Conservation (phyloP, 2,888 invertebrate species). For the Pseudanteris insignis region DNA sequence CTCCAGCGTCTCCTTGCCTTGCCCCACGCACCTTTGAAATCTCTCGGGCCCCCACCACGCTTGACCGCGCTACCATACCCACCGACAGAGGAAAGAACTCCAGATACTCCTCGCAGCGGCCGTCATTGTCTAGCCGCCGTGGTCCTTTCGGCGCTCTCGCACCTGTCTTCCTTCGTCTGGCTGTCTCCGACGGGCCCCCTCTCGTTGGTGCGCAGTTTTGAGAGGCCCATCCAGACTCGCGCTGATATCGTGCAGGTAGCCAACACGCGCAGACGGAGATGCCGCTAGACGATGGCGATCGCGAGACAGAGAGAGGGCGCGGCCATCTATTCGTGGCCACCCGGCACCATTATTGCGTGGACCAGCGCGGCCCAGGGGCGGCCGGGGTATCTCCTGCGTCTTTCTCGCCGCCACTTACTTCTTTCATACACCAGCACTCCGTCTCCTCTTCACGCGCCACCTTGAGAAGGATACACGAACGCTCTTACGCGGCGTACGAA, state of each 20-base stretch:
- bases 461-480: conserved; percentile 53
- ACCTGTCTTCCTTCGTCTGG: conserved; percentile 22
- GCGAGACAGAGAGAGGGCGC: conserved; percentile 35
- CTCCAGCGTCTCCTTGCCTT: conserved; percentile 29
- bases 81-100: conserved; percentile 38
- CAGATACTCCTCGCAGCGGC: conserved; percentile 22
- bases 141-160: conserved; percentile 5
- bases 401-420: conserved; percentile 32
- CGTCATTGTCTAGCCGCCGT: conserved; percentile 1
- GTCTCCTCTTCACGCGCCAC: conserved; percentile 45
- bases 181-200: conserved; percentile 19
- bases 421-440: conserved; percentile 45
- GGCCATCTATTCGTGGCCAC: conserved; percentile 51
- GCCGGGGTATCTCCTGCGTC: conserved; percentile 28
- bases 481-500: conserved; percentile 17
- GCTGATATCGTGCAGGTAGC: conserved; percentile 56
- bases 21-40: conserved; percentile 45
- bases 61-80: conserved; percentile 38
- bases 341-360: conserved; percentile 55
- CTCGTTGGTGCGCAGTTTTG: conserved; percentile 40
- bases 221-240: conserved; percentile 36
- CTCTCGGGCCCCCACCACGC: conserved; percentile 35
- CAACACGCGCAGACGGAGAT: conserved; percentile 43
- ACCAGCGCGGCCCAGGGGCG: conserved; percentile 17
- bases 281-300: conserved; percentile 16